Percentiles rank a stretch among this genome's conserved stretches.
phyloP scores from a whole-genome alignment of 2,888 invertebrate species.

The Hyposoter dolosus region DNA sequence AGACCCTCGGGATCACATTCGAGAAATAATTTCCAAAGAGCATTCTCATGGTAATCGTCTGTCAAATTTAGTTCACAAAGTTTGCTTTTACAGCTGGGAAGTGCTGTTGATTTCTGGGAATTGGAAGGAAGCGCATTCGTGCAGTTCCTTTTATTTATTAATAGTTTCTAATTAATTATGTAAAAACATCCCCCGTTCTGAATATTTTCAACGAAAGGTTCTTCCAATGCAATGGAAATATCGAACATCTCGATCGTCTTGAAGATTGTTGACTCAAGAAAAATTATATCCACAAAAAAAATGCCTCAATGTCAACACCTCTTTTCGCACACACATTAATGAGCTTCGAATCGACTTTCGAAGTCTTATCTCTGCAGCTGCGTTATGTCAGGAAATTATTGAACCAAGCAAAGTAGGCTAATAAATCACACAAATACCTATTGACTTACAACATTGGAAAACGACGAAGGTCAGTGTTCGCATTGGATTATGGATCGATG shows the following conservation, averaged over 20 bases:
- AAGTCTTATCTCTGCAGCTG: constrained; percentile 56
- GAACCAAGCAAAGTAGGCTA: constrained; percentile 5
- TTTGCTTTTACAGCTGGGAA: no score
- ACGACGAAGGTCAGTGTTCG: neutral
- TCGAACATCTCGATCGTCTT: neutral
- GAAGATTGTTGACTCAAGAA: neutral
- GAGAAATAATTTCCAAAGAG: no score
- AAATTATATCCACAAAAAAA: constrained; percentile 4
- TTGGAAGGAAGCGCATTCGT: no score
- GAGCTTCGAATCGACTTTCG: constrained; percentile 59
- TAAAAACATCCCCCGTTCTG: neutral
- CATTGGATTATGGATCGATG: neutral
- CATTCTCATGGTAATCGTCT: no score
- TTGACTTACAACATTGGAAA: neutral
- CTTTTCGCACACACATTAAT: neutral
- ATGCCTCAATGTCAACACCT: constrained; percentile 3
- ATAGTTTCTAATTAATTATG: no score
- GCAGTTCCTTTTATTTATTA: no score
- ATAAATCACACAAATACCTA: neutral
- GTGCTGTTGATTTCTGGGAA: no score
- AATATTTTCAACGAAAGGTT: neutral
- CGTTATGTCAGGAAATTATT: constrained; percentile 34
- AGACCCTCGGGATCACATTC: no score
- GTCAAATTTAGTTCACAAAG: no score
- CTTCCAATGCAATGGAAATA: neutral